Base-by-base conservation (phyloP, 2,797 vertebrate species). In the Gobio occitaniae region DNA sequence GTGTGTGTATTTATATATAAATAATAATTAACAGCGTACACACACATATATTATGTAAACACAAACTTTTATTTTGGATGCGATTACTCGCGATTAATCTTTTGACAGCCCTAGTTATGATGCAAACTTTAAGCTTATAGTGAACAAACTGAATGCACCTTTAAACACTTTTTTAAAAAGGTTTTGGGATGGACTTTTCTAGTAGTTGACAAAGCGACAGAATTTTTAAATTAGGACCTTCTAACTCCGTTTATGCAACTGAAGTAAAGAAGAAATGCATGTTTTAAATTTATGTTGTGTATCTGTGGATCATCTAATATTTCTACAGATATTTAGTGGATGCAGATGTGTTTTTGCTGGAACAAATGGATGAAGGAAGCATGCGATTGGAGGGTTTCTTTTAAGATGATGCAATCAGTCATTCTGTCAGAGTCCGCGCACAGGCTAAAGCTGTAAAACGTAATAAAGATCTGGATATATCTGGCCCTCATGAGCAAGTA, bases 311-410 rank as follows among this genome's bases (percentile, higher is more conserved):
- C 56, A 9, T 61, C 41, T 61, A 61, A 29, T 47, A 63, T 72
- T 72, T 82, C 80, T 63, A 54, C 54, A 47, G 80, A 48, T 72
- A n/a, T 78, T 79, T 78, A 21, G 84, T 84, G 80, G 44, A 78
- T 86, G 88, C 19, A 32, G 82, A 90, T 80, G 54, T 29, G 76
- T 82, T 92, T 25, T 87, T 88, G 82, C 89, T 83, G 81, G 38
- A 78, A 78, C 52, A 69, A 69, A 69, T 71, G 83, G 16, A 36
- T 36, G 13, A 69, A 70, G 25, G 19, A 78, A 78, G 38, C 75
- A 7, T 78, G 65, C 12, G 75, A 84, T 47, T 50, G 83, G 74
- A 70, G 44, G 65, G 44, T 29, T 19, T 69, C 16, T 78, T 44
- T 61, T 41, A 41, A 38, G 68, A 80, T 80, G 56, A 41, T 66